Base-by-base conservation (phyloP, 2,888 invertebrate genomes). In the Nephrocerus scutellatus region DNA sequence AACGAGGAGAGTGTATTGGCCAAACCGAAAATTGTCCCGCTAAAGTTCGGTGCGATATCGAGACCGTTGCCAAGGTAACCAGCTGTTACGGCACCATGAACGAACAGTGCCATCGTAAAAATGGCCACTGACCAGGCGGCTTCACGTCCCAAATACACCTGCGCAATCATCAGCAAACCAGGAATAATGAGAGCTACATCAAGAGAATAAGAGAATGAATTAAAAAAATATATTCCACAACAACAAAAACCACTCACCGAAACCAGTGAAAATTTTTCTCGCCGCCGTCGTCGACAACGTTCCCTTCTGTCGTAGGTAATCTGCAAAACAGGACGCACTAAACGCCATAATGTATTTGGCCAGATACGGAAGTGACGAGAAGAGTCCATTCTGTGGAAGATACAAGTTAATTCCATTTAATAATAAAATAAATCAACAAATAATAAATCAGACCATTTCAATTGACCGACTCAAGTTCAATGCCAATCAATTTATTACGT, bases 1-100 rank as follows among this genome's bases (percentile, higher is more conserved):
- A 85, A 72, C 0, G 88, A 88, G 0, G 87, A 86, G 38, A 88
- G 66, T 0, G 87, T 86, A 58, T 89, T 89, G n/a, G 88, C 87
- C 72, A 90, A 71, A 24, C 89, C 89, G 63, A 89, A 88, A 47
- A 90, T 87, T 2, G 89, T 89, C 1, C 90, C 77, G 40, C 87
- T 85, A 60, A 86, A 90, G 63, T 88, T 87, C 1, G 89, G 89
- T 3, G 89, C 88, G 53, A 90, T 87, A 55, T 90, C 89, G 16
- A 90, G 70, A 9, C 85, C 87, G 58, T 89, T 89, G 46, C 87
- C 83, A 19, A 88, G 74, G 63, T 88, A 89, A 1, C 89, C 89
- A 8, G 84, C 86, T 0, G 87, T 86, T 12, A 88, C 86, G 0
- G 82, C 86, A 14, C 90, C 90, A 65, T 88, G 88, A 55, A 87